Evolutionary conservation across 2,797 vertebrate genomes (phyloP).

Genomic region (Acrossocheilus fasciatus): DNA sequence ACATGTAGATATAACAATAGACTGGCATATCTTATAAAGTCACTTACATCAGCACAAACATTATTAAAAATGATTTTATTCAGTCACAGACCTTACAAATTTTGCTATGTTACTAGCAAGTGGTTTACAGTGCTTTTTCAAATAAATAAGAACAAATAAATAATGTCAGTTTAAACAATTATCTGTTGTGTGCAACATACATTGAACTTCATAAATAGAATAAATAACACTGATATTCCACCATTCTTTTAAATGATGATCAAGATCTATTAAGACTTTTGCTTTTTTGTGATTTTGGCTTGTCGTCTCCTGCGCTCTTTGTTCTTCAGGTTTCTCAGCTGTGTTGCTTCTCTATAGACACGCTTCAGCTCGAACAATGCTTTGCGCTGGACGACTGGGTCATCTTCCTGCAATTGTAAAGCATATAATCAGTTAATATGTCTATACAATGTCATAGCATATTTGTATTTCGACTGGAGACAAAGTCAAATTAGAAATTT

Average conservation of each 20-base stretch:
- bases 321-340: background rate
- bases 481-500: background rate
- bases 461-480: background rate
- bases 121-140: background rate
- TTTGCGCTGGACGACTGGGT: slow-evolving; percentile 56
- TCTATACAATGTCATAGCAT: background rate
- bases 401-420: slow-evolving; percentile 49
- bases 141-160: slow-evolving; percentile 56
- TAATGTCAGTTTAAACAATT: slow-evolving; percentile 37
- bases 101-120: slow-evolving; percentile 36
- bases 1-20: background rate
- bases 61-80: slow-evolving; percentile 52
- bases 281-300: slow-evolving; percentile 35
- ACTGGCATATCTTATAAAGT: slow-evolving; percentile 2
- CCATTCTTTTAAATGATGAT: slow-evolving; percentile 9
- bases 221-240: slow-evolving; percentile 45
- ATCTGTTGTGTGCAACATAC: background rate
- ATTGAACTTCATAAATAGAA: slow-evolving; percentile 35
- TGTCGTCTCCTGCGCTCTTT: slow-evolving; percentile 51
- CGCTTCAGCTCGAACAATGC: slow-evolving; percentile 57
- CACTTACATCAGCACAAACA: background rate
- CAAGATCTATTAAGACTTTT: slow-evolving; percentile 22
- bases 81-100: slow-evolving; percentile 57
- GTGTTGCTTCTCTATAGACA: slow-evolving; percentile 48
- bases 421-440: background rate